A percentile compares a stretch with the other conserved stretches of the same genome.
Conservation (phyloP, 2,113 vertebrate genomes). For the Anoplopoma fimbria region DNA sequence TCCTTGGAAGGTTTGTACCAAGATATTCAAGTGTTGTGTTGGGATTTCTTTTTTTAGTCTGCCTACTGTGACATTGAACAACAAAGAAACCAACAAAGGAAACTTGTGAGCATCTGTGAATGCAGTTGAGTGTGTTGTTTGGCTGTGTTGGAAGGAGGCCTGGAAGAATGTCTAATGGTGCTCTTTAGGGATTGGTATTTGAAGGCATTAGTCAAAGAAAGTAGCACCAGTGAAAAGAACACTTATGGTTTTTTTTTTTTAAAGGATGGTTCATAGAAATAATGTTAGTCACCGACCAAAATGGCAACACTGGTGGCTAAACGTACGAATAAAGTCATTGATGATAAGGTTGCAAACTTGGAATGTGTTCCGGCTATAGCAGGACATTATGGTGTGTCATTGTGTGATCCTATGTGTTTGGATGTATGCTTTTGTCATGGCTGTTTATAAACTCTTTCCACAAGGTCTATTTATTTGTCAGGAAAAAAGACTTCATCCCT, state of each 20-base stretch:
- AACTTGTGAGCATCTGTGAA: background rate
- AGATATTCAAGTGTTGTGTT: background rate
- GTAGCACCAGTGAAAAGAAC: background rate
- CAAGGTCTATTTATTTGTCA: background rate
- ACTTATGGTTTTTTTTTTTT: background rate
- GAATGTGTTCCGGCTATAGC: background rate
- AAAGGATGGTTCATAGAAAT: background rate
- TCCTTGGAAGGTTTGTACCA: background rate
- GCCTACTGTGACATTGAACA: background rate
- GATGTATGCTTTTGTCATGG: too few species aligned
- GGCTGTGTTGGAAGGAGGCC: background rate
- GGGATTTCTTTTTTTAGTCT: background rate
- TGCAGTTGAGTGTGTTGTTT: background rate
- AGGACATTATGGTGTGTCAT: background rate
- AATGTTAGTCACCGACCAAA: background rate
- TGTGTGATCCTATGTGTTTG: background rate
- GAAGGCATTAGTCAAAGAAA: background rate
- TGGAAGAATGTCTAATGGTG: background rate
- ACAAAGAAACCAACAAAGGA: constrained; percentile 5
- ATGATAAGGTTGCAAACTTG: background rate
- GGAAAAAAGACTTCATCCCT: background rate
- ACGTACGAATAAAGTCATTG: too few species aligned
- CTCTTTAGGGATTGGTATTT: background rate
- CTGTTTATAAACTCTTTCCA: background rate
- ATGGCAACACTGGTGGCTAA: background rate